Evolutionary conservation across 2,113 vertebrate genomes (phyloP), one percentile per base, ranked within the genome.

Genomic region (Barbus barbus): DNA sequence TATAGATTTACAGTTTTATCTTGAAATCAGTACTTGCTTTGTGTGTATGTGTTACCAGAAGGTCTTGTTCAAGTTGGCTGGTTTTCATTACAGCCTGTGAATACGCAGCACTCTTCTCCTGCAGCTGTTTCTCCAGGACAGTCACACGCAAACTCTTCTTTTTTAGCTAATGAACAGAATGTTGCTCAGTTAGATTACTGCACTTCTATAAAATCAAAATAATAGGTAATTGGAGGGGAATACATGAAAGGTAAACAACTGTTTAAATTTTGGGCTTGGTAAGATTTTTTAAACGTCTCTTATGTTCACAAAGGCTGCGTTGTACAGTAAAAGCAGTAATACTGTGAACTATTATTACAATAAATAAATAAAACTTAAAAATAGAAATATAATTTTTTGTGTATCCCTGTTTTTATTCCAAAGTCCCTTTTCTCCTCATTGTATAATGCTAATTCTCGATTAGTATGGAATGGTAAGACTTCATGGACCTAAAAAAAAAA

Each of bases 51-150:
- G 51, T 82, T 95, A 99, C 97, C 96, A 89, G 87, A 9, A 98
- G 91, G 72, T 96, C 93, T 78, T 95, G 93, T 89, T 98, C 96
- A 89, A 98, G 88, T 85, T 97, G 94, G 2, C 91, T 89, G 90
- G 93, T 97, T 90, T 92, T 97, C 89, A 95, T 91, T 46, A 94
- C 94, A 87, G 92, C 91, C 87, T 91, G 88, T 5, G 95, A 94
- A 89, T 95, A 97, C 72, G 95, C 95, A 63, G 91, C 83, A 46
- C 91, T 93, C 90, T 98, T 98, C 92, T 97, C 96, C 95, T 97
- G 95, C 41, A 99, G n/a, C 73, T 97, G 96, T 89, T 96, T 97
- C 82, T 98, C 94, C 88, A 98, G 88, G 0, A 92, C 90, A 44
- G 93, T 90, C 80, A 96, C 89, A 65, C 95, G 95, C 33, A 94